Percentiles rank a stretch among this genome's conserved stretches.
These are phyloP conservation scores for Drosophila kohkoa DNA, from an alignment of 1,140 invertebrate genomes.

Conservation along the genomic window DNA sequence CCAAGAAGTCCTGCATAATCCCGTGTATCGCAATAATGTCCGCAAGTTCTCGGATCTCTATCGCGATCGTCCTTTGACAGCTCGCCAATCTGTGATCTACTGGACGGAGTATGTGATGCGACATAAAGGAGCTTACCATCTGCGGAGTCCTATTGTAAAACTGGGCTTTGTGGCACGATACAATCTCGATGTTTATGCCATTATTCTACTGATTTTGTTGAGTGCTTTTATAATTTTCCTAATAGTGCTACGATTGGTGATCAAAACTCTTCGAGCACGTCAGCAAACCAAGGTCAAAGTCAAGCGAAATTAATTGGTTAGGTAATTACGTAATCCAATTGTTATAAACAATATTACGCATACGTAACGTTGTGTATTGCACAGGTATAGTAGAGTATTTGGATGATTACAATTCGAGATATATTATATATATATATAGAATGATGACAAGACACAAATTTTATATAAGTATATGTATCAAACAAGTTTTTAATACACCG, in stretches of 20 bases:
- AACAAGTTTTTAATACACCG: too few species aligned
- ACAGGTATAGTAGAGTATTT: too few species aligned
- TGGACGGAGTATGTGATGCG: slow-evolving; percentile 85
- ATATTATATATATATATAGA: too few species aligned
- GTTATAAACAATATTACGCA: too few species aligned
- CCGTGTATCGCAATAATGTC: slow-evolving; percentile 38
- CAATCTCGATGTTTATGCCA: slow-evolving; percentile 69
- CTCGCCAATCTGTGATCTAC: slow-evolving; percentile 84
- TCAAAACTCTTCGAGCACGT: background rate
- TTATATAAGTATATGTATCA: too few species aligned
- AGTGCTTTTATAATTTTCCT: slow-evolving; percentile 7
- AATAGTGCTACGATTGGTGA: slow-evolving; percentile 14
- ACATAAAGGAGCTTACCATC: slow-evolving; percentile 84
- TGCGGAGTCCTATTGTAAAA: slow-evolving; percentile 70
- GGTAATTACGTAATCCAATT: too few species aligned
- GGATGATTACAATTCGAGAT: too few species aligned
- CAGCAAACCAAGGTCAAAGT: too few species aligned
- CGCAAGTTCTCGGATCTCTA: slow-evolving; percentile 63
- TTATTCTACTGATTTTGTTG: slow-evolving; percentile 35
- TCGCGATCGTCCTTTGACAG: slow-evolving; percentile 69
- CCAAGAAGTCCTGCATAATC: slow-evolving; percentile 50
- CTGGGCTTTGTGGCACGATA: slow-evolving; percentile 63
- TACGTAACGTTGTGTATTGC: too few species aligned
- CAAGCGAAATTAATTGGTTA: too few species aligned
- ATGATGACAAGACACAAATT: too few species aligned